Evolutionary conservation across 1,140 invertebrate species (phyloP).

Genomic region (Oscheius sp.): DNA sequence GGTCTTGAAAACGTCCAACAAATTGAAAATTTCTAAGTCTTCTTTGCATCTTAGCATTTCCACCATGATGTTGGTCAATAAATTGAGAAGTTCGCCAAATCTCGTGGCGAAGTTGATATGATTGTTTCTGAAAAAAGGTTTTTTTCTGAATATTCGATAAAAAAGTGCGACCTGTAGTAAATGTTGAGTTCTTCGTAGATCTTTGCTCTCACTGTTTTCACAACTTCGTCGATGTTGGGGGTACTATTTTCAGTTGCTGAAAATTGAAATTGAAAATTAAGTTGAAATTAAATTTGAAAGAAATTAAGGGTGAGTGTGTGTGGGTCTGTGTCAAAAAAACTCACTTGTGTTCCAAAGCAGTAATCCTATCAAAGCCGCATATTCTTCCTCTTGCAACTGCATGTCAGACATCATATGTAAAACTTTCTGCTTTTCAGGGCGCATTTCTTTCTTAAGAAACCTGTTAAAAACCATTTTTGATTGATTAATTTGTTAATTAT

Average conservation of each 20-base stretch:
- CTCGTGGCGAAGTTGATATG: neutral
- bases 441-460: neutral
- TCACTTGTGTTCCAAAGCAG: conserved; percentile 2
- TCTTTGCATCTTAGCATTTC: neutral
- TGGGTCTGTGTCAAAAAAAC: too few relatives aligned
- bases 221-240: neutral
- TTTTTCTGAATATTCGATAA: neutral
- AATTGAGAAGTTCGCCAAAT: neutral
- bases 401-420: neutral
- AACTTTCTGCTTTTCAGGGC: neutral
- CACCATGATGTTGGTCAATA: neutral
- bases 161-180: neutral
- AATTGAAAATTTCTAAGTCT: conserved; percentile 4
- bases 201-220: neutral
- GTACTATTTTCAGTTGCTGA: neutral
- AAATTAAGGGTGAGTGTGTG: neutral
- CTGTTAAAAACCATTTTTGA: too few relatives aligned
- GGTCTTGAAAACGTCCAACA: neutral
- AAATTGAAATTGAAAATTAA: neutral
- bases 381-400: neutral
- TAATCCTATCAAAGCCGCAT: neutral
- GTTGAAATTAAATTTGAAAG: neutral
- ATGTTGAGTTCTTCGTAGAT: neutral
- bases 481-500: neutral
- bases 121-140: neutral